Conservation (phyloP, 1,140 invertebrate species). For the Cephus cinctus region DNA sequence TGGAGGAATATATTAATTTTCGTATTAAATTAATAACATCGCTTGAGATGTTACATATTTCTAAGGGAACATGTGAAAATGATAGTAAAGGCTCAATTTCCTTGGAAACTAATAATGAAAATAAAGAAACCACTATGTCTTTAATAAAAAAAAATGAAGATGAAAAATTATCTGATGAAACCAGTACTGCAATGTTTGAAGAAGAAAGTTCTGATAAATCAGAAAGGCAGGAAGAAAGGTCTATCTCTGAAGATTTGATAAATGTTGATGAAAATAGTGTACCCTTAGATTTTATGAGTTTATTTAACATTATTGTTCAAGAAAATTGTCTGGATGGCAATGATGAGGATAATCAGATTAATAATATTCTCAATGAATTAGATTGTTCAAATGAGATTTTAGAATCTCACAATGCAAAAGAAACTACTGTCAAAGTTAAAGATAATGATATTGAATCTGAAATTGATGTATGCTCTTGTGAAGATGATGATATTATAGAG, state of each 20-base stretch:
- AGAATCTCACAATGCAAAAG: background rate
- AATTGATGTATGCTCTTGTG: constrained; percentile 38
- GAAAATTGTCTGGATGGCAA: background rate
- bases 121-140: background rate
- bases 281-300: constrained; percentile 16
- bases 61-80: background rate
- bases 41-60: constrained; percentile 11
- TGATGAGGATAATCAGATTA: constrained; percentile 22
- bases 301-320: constrained; percentile 6
- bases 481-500: constrained; percentile 39
- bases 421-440: constrained; percentile 16
- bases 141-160: background rate
- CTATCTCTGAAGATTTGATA: constrained; percentile 20
- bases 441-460: constrained; percentile 37
- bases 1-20: constrained; percentile 23
- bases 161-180: background rate
- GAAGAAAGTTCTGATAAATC: background rate
- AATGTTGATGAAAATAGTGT: constrained; percentile 26
- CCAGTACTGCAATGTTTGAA: background rate
- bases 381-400: constrained; percentile 16
- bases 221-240: constrained; percentile 3
- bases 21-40: constrained; percentile 20
- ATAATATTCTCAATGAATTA: constrained; percentile 22
- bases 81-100: background rate
- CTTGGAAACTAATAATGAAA: background rate